Evolutionary conservation across 2,797 vertebrate species (phyloP), one percentile per base, ranked within the genome.

Genomic region (Xyrichtys novacula): DNA sequence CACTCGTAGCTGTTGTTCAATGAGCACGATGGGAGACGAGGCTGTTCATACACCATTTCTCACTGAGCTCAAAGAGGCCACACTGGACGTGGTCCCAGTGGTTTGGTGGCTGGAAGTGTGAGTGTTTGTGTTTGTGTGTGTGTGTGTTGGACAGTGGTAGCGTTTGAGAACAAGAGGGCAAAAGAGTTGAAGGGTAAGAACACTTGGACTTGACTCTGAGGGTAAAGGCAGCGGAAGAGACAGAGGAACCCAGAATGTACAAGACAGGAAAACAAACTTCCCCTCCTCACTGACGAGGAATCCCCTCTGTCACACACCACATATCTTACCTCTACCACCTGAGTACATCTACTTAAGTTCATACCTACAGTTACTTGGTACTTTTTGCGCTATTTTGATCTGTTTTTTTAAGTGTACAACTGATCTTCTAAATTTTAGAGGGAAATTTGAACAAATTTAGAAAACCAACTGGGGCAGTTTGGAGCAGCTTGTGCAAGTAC

Each of bases 1-100:
- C 87, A 62, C 84, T 88, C 82, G 53, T 91, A 81, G 78, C 78
- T 43, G 77, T 85, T 90, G 76, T 89, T 90, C 71, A 73, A 76
- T 81, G 82, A 72, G 78, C 85, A 74, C 39, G 84, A 84, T 83
- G 90, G 85, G 85, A 86, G 80, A 78, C 54, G 43, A 71, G 68
- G 90, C 11, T 76, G 80, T 84, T 91, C 78, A 67, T 84, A 87
- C 81, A 86, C 52, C 3, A 12, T 71, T 85, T 88, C 74, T 83
- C 78, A 83, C 47, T 85, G 72, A 48, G 56, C 66, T 86, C 78
- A 85, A 86, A 83, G 28, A 82, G 75, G 76, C 76, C 69, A 63
- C 44, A 10, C 60, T 80, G 78, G 81, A 83, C 10, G 29, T 17
- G 15, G 65, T 76, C 73, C 76, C 78, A 62, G 44, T 31, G 55